Conservation (phyloP, 2,888 invertebrate species). For the Drosophila nr. perissopoda region DNA sequence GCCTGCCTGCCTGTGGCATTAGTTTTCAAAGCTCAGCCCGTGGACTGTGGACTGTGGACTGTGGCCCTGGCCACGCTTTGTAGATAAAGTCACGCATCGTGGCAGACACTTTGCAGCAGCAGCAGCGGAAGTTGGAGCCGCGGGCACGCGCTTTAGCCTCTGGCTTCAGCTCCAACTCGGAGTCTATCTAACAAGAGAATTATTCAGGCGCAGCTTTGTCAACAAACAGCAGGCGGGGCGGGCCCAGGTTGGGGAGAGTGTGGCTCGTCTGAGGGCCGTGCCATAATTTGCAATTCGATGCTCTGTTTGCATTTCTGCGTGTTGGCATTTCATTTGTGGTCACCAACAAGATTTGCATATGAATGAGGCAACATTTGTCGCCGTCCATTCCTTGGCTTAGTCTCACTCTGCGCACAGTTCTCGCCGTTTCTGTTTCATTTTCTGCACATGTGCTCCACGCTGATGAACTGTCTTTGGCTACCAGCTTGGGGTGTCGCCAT, state of each 20-base stretch:
- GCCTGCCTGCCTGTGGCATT: conserved; percentile 32
- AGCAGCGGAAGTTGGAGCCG: conserved; percentile 70
- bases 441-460: conserved; percentile 52
- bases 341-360: conserved; percentile 75
- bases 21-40: conserved; percentile 39
- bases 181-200: conserved; percentile 60
- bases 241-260: background rate
- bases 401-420: conserved; percentile 9
- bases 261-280: conserved; percentile 27
- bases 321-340: conserved; percentile 80
- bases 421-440: conserved; percentile 25
- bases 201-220: conserved; percentile 76
- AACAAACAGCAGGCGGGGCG: conserved; percentile 19
- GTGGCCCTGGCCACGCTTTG: conserved; percentile 58
- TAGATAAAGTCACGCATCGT: conserved; percentile 73
- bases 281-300: conserved; percentile 79
- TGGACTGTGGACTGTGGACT: conserved; percentile 11
- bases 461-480: conserved; percentile 71
- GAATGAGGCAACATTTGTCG: conserved; percentile 60
- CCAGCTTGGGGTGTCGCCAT: conserved; percentile 32
- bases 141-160: conserved; percentile 71
- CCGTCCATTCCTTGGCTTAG: conserved; percentile 12
- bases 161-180: conserved; percentile 3
- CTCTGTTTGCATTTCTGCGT: conserved; percentile 79
- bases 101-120: conserved; percentile 48